These are phyloP conservation scores for Maylandia zebra DNA, from an alignment of 2,113 vertebrate genomes.

Conservation along the genomic window DNA sequence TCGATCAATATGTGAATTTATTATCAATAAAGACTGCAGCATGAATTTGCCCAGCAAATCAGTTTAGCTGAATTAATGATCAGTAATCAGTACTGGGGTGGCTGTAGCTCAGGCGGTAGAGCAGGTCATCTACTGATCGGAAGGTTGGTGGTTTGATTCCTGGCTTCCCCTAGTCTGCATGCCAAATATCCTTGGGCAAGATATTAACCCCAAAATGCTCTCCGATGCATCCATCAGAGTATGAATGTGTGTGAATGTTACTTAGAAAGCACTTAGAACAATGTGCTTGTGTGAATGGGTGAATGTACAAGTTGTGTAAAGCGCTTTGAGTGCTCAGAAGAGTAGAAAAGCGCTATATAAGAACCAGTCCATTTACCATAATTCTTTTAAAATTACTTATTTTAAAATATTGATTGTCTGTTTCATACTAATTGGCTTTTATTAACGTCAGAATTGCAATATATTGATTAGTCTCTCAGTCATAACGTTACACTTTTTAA, in stretches of 20 bases:
- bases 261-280: not conserved
- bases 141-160: not conserved
- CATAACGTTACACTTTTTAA: not conserved
- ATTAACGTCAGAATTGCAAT: not conserved
- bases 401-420: not conserved
- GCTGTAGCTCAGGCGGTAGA: not conserved
- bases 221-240: not conserved
- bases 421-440: not conserved
- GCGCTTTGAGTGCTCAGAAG: not conserved
- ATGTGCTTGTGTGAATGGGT: not conserved
- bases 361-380: not conserved
- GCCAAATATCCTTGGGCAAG: not conserved
- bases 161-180: not conserved
- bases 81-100: not conserved
- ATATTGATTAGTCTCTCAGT: not conserved
- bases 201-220: not conserved
- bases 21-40: not conserved
- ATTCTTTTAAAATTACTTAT: not conserved
- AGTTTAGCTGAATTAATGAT: not conserved
- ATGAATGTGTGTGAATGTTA: not conserved
- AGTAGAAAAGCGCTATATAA: not conserved
- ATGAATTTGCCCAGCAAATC: not conserved
- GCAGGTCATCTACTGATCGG: not conserved
- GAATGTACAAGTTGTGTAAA: not conserved
- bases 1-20: not conserved